Evolutionary conservation across 2,888 invertebrate species (phyloP), one percentile per base, ranked within the genome.

Genomic region (Thecophora atra): DNA sequence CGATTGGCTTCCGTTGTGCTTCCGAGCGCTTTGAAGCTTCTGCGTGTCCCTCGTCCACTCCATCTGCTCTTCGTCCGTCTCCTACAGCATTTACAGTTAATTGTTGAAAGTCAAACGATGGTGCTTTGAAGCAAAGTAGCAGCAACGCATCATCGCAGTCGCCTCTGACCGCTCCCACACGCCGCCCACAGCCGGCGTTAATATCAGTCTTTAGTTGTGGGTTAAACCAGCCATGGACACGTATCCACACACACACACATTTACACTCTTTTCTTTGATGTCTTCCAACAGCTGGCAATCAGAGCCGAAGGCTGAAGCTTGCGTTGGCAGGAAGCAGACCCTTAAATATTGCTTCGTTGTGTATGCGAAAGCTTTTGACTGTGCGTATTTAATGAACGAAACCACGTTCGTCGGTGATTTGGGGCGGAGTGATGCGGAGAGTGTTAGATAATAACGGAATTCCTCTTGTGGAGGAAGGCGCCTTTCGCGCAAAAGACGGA

Each of bases 161-260:
- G n/a, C n/a, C 54, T 11, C 13, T 13, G 13, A 51, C 51, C 51
- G 8, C 5, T 5, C 37, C 37, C 37, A 37, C 15, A n/a, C 19
- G 17, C 6, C 42, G 26, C n/a, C 6, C 7, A 13, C 24, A 21
- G 47, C 17, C 17, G 24, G n/a, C 47, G 26, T 26, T 64, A 47
- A 64, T 64, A 47, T 26, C 64, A 47, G 47, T 64, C 64, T 64
- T 64, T 63, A 42, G 42, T 37, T 37, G 63, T 63, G 63, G 42
- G 19, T 42, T 63, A 24, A 44, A 5, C 47, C 28, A 26, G 17
- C 15, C 26, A 54, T 21, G 11, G 54, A 19, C 3, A 7, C 54
- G 21, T 21, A 24, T 24, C 6, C 17, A 58, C 21, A 28, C 4
- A 58, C 28, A 58, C 26, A 24, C 58, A 24, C 26, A 24, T 28